phyloP scores from a whole-genome alignment of 2,888 invertebrate species.

The Drosophila nr. fundita region DNA sequence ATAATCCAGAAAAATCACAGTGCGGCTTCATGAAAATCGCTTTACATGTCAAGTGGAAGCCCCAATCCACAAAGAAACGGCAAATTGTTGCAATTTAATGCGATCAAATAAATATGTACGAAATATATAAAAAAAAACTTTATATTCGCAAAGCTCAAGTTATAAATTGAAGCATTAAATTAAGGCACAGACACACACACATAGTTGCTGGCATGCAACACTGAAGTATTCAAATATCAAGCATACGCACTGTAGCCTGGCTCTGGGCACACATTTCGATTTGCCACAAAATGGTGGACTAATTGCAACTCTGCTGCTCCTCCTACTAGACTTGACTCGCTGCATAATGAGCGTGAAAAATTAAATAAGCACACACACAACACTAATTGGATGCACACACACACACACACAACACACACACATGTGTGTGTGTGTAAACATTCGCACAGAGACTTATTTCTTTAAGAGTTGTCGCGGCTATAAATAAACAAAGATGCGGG shows the following conservation, averaged over 20 bases:
- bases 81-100: slow-evolving; percentile 38
- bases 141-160: slow-evolving; percentile 6
- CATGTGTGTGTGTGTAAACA: slow-evolving; percentile 1
- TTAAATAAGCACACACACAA: slow-evolving; percentile 51
- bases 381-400: slow-evolving; percentile 66
- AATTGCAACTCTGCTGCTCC: slow-evolving; percentile 40
- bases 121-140: not conserved
- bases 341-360: slow-evolving; percentile 65
- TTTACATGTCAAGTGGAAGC: slow-evolving; percentile 38
- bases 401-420: slow-evolving; percentile 36
- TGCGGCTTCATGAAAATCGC: slow-evolving; percentile 51
- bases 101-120: slow-evolving; percentile 20
- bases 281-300: slow-evolving; percentile 37
- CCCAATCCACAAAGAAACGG: slow-evolving; percentile 8
- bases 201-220: slow-evolving; percentile 9
- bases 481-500: slow-evolving; percentile 71
- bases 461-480: slow-evolving; percentile 52
- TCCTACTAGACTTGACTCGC: slow-evolving; percentile 41
- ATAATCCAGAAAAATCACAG: slow-evolving; percentile 71
- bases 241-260: slow-evolving; percentile 51
- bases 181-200: slow-evolving; percentile 23
- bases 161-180: slow-evolving; percentile 52
- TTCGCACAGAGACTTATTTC: slow-evolving; percentile 31
- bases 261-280: slow-evolving; percentile 26
- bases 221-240: slow-evolving; percentile 25